phyloP scores from a whole-genome alignment of 2,888 invertebrate genomes.

The Phalera bucephala region DNA sequence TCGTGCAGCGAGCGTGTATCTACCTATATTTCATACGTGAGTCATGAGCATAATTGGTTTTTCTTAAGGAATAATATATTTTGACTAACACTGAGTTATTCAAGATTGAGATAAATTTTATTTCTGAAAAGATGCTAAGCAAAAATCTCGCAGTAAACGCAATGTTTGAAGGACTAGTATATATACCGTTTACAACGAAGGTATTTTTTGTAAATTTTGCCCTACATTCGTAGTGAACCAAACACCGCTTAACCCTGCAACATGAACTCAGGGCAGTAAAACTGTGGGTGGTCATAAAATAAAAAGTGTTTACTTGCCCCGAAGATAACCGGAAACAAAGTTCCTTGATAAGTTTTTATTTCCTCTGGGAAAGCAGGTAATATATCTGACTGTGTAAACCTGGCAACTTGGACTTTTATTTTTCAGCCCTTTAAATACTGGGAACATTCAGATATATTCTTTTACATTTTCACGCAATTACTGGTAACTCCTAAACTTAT shows the following conservation, averaged over 20 bases:
- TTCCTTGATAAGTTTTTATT: conserved; percentile 81
- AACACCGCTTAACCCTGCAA: conserved; percentile 13
- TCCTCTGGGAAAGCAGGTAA: conserved; percentile 60
- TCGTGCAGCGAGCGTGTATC: too few species aligned
- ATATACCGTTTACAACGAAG: too few species aligned
- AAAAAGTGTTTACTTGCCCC: conserved; percentile 78
- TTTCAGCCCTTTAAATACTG: background rate
- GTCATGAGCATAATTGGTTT: too few species aligned
- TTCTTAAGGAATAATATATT: too few species aligned
- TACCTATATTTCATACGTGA: too few species aligned
- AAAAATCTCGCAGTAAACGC: too few species aligned
- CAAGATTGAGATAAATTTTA: too few species aligned
- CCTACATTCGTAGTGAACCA: background rate
- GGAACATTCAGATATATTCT: background rate
- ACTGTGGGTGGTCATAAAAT: conserved; percentile 70
- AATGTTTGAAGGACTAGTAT: too few species aligned
- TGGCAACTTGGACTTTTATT: background rate
- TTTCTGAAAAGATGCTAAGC: too few species aligned
- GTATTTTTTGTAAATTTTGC: background rate
- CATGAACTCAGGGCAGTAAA: conserved; percentile 49
- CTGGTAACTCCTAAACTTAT: too few species aligned
- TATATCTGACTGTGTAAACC: conserved; percentile 22
- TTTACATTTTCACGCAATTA: too few species aligned
- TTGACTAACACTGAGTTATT: too few species aligned
- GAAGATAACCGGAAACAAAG: conserved; percentile 74